A percentile compares a stretch with the other conserved stretches of the same genome.
phyloP scores from a whole-genome alignment of 2,888 invertebrate genomes.

The Calameuta pallipes region DNA sequence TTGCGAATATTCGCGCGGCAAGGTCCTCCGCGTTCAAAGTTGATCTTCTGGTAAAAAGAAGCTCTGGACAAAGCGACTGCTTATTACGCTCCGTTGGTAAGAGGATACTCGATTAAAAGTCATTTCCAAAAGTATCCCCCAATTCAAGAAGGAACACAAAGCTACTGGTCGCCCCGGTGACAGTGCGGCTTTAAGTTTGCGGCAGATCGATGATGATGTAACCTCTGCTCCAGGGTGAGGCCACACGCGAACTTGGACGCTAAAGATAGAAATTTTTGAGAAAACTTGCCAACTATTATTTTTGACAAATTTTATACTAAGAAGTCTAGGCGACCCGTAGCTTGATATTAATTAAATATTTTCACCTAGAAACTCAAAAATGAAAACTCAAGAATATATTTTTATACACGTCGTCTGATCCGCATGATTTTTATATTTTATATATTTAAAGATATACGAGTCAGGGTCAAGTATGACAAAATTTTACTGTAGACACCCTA shows the following conservation, averaged over 20 bases:
- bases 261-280: neutral
- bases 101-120: neutral
- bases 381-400: too few relatives aligned
- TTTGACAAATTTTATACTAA: neutral
- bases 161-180: neutral
- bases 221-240: neutral
- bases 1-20: neutral
- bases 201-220: neutral
- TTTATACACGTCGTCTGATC: too few relatives aligned
- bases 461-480: too few relatives aligned
- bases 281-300: neutral
- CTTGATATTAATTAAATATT: too few relatives aligned
- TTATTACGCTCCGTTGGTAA: neutral
- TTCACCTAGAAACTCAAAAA: too few relatives aligned
- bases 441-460: too few relatives aligned
- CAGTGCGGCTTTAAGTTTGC: neutral
- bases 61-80: neutral
- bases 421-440: too few relatives aligned
- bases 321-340: neutral
- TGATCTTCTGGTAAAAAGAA: neutral
- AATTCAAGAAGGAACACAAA: neutral
- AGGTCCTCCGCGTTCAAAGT: neutral
- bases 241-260: neutral
- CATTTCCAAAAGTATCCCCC: neutral
- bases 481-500: too few relatives aligned